Conservation (phyloP, 2,888 invertebrate species). For the Macrosoma leucophasiata region DNA sequence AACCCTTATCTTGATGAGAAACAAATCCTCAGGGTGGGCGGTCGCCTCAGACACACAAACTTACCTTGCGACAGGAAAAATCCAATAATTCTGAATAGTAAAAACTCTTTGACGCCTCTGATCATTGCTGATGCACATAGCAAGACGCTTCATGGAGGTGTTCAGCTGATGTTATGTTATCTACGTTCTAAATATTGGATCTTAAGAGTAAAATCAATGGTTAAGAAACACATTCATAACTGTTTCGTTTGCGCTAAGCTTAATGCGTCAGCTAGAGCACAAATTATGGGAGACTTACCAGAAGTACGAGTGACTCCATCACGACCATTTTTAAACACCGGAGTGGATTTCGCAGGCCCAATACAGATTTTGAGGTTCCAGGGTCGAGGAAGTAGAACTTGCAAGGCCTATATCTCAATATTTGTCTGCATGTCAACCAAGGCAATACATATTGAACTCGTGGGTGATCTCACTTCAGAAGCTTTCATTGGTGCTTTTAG, state of each 20-base stretch:
- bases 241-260: slow-evolving; percentile 24
- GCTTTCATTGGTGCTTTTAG: slow-evolving; percentile 20
- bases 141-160: slow-evolving; percentile 27
- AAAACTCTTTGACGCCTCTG: slow-evolving; percentile 18
- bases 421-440: slow-evolving; percentile 20
- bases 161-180: slow-evolving; percentile 25
- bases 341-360: slow-evolving; percentile 29
- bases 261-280: slow-evolving; percentile 16
- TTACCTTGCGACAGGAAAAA: slow-evolving; percentile 19
- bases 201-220: slow-evolving; percentile 19
- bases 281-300: slow-evolving; percentile 30
- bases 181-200: slow-evolving; percentile 29
- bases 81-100: slow-evolving; percentile 23
- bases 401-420: slow-evolving; percentile 10
- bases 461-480: slow-evolving; percentile 17
- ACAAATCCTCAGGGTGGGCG: slow-evolving; percentile 26
- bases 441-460: slow-evolving; percentile 19
- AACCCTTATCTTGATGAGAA: slow-evolving; percentile 24
- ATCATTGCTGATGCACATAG: slow-evolving; percentile 24
- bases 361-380: slow-evolving; percentile 21
- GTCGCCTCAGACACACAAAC: slow-evolving; percentile 20
- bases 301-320: slow-evolving; percentile 22
- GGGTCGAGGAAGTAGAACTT: slow-evolving; percentile 21
- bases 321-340: slow-evolving; percentile 24
- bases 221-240: slow-evolving; percentile 18